Conservation (phyloP, 2,797 vertebrate genomes). For the Numenius phaeopus region DNA sequence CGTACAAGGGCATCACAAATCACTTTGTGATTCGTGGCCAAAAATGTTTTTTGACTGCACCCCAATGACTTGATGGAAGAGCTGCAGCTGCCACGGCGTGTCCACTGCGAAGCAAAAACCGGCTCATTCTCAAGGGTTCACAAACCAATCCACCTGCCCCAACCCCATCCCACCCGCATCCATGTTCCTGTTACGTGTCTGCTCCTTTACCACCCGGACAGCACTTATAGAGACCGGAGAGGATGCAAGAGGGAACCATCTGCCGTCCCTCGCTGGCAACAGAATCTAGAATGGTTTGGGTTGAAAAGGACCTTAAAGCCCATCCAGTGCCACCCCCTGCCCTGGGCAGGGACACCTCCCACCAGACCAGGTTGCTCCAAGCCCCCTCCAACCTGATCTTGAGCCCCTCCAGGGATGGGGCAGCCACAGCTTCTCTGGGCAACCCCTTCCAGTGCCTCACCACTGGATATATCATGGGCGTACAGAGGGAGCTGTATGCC, state of each 20-base stretch:
- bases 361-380: too few relatives aligned
- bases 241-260: background rate
- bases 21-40: background rate
- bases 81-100: background rate
- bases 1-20: background rate
- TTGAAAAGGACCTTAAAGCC: too few relatives aligned
- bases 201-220: background rate
- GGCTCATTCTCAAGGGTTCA: accelerated
- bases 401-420: too few relatives aligned
- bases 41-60: background rate
- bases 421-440: too few relatives aligned
- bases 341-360: too few relatives aligned
- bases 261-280: background rate
- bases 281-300: too few relatives aligned
- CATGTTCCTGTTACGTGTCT: accelerated
- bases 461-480: background rate
- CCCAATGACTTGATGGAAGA: background rate
- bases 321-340: too few relatives aligned
- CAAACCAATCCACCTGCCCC: accelerated
- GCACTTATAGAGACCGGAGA: background rate
- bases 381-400: too few relatives aligned
- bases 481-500: background rate
- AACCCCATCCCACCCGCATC: background rate
- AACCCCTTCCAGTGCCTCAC: too few relatives aligned
- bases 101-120: background rate